Conservation (phyloP, 1,140 invertebrate species). For the Drosophila orosa region DNA sequence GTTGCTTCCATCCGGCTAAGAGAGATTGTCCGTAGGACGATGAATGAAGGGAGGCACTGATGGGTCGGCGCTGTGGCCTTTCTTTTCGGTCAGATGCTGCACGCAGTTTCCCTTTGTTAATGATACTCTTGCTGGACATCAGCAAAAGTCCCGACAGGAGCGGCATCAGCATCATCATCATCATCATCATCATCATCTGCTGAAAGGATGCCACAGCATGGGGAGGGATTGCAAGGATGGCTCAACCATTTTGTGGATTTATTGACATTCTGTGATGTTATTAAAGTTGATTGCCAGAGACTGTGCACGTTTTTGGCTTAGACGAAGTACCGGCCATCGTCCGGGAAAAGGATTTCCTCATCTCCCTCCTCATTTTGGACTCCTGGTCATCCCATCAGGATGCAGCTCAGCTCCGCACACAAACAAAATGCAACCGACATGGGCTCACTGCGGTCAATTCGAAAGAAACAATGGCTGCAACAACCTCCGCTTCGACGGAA, state of each 20-base stretch:
- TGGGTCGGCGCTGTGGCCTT: slow-evolving; percentile 32
- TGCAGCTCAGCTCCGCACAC: slow-evolving; percentile 33
- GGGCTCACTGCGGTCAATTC: slow-evolving; percentile 67
- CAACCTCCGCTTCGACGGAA: slow-evolving; percentile 35
- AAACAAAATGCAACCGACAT: slow-evolving; percentile 45
- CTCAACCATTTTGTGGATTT: slow-evolving; percentile 77
- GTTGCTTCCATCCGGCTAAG: slow-evolving; percentile 50
- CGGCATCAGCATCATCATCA: slow-evolving; percentile 37
- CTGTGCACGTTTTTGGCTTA: slow-evolving; percentile 79
- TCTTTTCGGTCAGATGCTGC: slow-evolving; percentile 64
- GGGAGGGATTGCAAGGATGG: slow-evolving; percentile 33
- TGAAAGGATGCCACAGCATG: slow-evolving; percentile 49
- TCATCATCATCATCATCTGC: slow-evolving; percentile 43
- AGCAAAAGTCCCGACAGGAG: slow-evolving; percentile 44
- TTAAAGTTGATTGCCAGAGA: slow-evolving; percentile 82
- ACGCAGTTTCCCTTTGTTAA: slow-evolving; percentile 81
- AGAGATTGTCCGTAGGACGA: slow-evolving; percentile 11
- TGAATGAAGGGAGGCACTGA: not conserved
- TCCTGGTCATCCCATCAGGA: slow-evolving; percentile 13
- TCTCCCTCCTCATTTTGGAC: slow-evolving; percentile 31
- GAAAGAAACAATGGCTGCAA: slow-evolving; percentile 70
- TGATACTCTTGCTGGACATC: slow-evolving; percentile 79
- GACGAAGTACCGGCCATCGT: slow-evolving; percentile 50
- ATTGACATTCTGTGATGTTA: slow-evolving; percentile 83
- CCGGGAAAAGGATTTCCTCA: slow-evolving; percentile 6